Conservation (phyloP, 2,888 invertebrate species). For the Lagria hirta region DNA sequence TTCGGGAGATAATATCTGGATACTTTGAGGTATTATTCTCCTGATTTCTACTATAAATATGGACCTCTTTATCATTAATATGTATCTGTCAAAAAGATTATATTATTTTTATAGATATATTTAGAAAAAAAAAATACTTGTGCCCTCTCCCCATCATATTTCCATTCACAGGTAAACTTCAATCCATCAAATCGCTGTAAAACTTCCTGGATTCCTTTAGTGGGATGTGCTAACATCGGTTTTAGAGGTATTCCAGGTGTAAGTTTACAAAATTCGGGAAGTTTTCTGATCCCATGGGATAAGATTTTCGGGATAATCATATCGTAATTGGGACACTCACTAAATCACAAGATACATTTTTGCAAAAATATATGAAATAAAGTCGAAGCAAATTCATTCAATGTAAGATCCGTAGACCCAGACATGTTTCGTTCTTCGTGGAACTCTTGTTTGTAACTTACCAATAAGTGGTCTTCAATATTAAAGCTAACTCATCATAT, state of each 20-base stretch:
- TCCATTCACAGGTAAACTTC: conserved; percentile 97
- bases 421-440: no score
- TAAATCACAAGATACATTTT: conserved; percentile 44
- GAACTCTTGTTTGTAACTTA: conserved; percentile 44
- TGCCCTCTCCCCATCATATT: conserved; percentile 98
- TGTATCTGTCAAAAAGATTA: conserved; percentile 71
- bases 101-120: no score
- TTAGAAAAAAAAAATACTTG: conserved; percentile 61
- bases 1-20: conserved; percentile 84
- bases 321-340: conserved; percentile 95
- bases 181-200: conserved; percentile 70
- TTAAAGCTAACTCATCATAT: conserved; percentile 72
- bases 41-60: conserved; percentile 93
- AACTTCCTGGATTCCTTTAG: conserved; percentile 89
- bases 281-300: conserved; percentile 69
- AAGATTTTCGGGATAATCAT: conserved; percentile 77
- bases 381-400: no score
- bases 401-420: no score
- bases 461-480: conserved; percentile 93
- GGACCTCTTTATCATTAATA: conserved; percentile 67
- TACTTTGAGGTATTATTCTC: conserved; percentile 93
- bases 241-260: conserved; percentile 92
- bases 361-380: conserved; percentile 10
- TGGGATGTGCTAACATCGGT: conserved; percentile 99
- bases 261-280: conserved; percentile 81